Evolutionary conservation across 2,113 vertebrate genomes (phyloP).

Genomic region (Psittacula cyanocephala): DNA sequence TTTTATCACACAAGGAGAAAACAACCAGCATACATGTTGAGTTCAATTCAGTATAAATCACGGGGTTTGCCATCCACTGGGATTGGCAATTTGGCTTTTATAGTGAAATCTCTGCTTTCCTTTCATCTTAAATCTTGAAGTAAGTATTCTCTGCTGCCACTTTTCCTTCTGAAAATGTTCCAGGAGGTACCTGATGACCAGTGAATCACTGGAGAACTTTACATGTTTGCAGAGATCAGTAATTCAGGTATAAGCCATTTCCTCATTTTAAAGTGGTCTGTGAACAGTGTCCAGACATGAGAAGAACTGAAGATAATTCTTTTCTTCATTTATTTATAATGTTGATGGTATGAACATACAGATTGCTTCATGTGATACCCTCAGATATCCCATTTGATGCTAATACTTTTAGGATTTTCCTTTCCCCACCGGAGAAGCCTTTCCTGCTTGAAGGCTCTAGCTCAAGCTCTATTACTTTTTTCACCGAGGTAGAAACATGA

Average conservation of each 20-base stretch:
- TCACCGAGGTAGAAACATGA: not conserved
- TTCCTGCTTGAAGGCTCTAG: not conserved
- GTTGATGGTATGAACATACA: accelerated
- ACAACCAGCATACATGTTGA: not conserved
- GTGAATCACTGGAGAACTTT: not conserved
- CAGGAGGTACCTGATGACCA: not conserved
- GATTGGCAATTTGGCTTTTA: not conserved
- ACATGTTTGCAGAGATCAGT: not conserved
- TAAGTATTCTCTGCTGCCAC: not conserved
- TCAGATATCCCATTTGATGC: not conserved
- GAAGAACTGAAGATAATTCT: not conserved
- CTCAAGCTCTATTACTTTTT: not conserved
- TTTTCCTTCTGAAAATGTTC: not conserved
- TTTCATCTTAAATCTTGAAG: not conserved
- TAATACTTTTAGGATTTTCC: not conserved
- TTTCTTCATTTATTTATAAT: not conserved
- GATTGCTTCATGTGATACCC: not conserved
- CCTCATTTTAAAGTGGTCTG: not conserved
- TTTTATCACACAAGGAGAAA: not conserved
- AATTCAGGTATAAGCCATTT: not conserved
- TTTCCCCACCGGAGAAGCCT: not conserved
- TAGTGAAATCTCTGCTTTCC: not conserved
- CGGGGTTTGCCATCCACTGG: accelerated
- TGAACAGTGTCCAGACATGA: not conserved
- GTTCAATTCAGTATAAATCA: not conserved